A percentile compares a stretch with the other conserved stretches of the same genome.
Conservation (phyloP, 2,113 vertebrate genomes). For the Pycnonotus jocosus region DNA sequence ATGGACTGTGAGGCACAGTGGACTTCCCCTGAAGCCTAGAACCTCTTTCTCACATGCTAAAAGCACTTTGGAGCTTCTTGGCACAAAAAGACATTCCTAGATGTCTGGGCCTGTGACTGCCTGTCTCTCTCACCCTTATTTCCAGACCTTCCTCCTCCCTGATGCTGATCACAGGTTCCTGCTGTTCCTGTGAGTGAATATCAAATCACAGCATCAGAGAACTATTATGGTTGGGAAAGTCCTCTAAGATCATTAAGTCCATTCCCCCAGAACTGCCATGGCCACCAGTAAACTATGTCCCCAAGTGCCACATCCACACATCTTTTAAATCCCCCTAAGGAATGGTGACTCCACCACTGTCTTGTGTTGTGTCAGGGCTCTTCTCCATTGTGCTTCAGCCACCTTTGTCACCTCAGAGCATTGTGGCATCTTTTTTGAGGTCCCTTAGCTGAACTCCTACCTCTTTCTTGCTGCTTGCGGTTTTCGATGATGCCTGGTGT, state of each 20-base stretch:
- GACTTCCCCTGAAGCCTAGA: not conserved
- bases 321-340: not conserved
- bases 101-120: not conserved
- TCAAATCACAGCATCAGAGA: not conserved
- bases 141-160: not conserved
- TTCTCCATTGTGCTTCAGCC: not conserved
- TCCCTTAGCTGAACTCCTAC: slow-evolving; percentile 58
- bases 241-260: not conserved
- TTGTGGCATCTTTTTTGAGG: not conserved
- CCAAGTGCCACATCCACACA: not conserved
- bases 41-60: not conserved
- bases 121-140: not conserved
- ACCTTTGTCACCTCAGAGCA: not conserved
- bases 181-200: not conserved
- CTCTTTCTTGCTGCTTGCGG: slow-evolving; percentile 98
- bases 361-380: not conserved
- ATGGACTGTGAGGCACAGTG: not conserved
- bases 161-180: not conserved
- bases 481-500: slow-evolving; percentile 98
- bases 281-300: not conserved
- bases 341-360: not conserved
- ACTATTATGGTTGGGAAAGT: not conserved
- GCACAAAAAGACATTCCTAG: not conserved
- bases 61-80: not conserved
- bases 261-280: not conserved